Evolutionary conservation across 1,140 invertebrate species (phyloP).

Genomic region (Meteorus sp.): DNA sequence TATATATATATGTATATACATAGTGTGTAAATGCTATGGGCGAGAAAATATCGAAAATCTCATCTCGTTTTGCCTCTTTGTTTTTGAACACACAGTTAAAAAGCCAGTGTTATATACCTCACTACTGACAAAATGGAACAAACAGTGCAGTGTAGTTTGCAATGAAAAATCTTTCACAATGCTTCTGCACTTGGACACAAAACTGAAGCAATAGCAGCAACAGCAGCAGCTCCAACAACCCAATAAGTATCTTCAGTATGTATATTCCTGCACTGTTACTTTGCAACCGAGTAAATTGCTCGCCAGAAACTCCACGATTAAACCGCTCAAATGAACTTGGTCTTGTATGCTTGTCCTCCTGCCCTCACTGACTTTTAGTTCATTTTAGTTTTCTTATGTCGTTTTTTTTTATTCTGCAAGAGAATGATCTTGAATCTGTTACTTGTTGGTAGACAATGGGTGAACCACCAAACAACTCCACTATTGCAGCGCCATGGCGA

Average conservation of each 20-base stretch:
- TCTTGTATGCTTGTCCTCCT: not conserved
- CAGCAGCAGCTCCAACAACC: no score
- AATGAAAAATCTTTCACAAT: no score
- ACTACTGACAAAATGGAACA: no score
- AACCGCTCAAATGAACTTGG: slow-evolving; percentile 42
- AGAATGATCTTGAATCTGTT: not conserved
- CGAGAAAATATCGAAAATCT: not conserved
- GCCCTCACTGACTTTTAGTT: slow-evolving; percentile 2
- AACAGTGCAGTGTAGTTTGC: no score
- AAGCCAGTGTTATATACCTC: no score
- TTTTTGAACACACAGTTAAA: no score
- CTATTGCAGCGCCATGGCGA: slow-evolving; percentile 32
- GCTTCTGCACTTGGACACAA: no score
- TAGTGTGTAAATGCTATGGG: no score
- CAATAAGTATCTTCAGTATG: no score
- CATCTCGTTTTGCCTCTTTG: no score
- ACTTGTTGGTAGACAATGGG: slow-evolving; percentile 10
- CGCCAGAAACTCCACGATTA: slow-evolving; percentile 38
- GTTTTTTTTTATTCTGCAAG: slow-evolving; percentile 26
- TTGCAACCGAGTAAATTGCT: slow-evolving; percentile 34
- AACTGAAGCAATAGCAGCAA: no score
- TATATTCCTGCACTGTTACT: not conserved
- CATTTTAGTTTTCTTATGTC: slow-evolving; percentile 32
- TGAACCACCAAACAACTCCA: slow-evolving; percentile 23
- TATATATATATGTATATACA: no score